Base-by-base conservation (phyloP, 92 coral and sea anemone species). In the Plumapathes pennacea region DNA sequence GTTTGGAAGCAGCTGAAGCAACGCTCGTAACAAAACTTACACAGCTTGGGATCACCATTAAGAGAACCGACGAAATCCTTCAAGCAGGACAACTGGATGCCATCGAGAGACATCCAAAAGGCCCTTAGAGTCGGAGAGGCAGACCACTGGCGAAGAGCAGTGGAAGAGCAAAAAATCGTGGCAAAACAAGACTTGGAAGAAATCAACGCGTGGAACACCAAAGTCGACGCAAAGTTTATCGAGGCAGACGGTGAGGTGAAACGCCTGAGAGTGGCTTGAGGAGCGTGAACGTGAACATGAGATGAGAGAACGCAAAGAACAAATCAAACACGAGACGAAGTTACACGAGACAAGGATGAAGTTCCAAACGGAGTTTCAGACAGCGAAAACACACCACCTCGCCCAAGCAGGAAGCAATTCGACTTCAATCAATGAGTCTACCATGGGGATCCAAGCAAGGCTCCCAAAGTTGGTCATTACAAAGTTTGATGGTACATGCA, bases 291-390 rank as follows among this genome's bases (percentile, higher is more conserved):
- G 42, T 11, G 33, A 14, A 39, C 7, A 0, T 0, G 49, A 20
- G 7, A 10, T 11, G 32, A 38, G n/a, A n/a, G n/a, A n/a, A n/a
- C n/a, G n/a, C n/a, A n/a, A n/a, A n/a, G n/a, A n/a, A n/a, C n/a
- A n/a, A n/a, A n/a, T n/a, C n/a, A n/a, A n/a, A n/a, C n/a, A n/a
- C 43, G 77, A 81, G 27, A 46, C 55, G 11, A 59, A 55, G 43
- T 41, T 81, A 5, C 65, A 65, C 50, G 88, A 81, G 17, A 32
- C 67, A 7, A 81, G 54, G 30, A 7, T 65, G 9, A 44, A 81
- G 25, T 59, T 72, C 29, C 70, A 72, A 24, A 43, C 57, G 3
- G 72, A 72, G 38, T 46, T 63, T 6, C 52, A 52, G 38, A 25
- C 18, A 4, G 61, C 80, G 10, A 23, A 33, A 11, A 20, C 12